Base-by-base conservation (phyloP, 1,140 invertebrate species). In the Hirudo medicinalis region DNA sequence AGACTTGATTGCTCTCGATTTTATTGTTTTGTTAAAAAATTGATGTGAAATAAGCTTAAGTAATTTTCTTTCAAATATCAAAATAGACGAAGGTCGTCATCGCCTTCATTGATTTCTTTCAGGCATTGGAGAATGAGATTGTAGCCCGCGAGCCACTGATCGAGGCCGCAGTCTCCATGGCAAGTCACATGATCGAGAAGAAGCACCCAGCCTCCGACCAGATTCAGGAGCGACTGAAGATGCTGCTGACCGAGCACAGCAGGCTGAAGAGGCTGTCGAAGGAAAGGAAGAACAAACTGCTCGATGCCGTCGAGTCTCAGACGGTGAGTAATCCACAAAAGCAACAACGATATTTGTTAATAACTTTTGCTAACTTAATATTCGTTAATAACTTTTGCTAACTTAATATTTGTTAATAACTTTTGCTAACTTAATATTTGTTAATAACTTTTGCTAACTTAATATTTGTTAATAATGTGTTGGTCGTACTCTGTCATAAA, bases 261-360 rank as follows among this genome's bases (percentile, higher is more conserved):
- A 87, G 88, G 43, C 82, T 97, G 2, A 80, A 85, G 76, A 81
- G 83, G 70, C 82, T 82, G 73, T 83, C 85, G 49, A 80, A 85
- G 68, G 86, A 94, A 84, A 86, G 97, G 22, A 95, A 94, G 79
- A 89, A 90, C 84, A 94, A 98, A 79, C 82, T 99, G 55, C 92
- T 97, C 77, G 95, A 98, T 83, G 97, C 96, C 0, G 84, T 99
- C 0, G 93, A 98, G 84, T 94, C 86, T 60, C 95, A 98, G 73
- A 80, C 77, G 77, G 80, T 81, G 74, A 66, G 67, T 57, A n/a
- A n/a, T n/a, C 9, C 6, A 36, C 32, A 36, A 36, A 2, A 6
- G 32, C 2, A 36, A 36, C 32, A 36, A 36, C 6, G 6, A 36
- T 36, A 36, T 36, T 36, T 36, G 32, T 6, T 36, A 36, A 36